phyloP scores from a whole-genome alignment of 2,888 invertebrate genomes.

The Nomada goodeniana region DNA sequence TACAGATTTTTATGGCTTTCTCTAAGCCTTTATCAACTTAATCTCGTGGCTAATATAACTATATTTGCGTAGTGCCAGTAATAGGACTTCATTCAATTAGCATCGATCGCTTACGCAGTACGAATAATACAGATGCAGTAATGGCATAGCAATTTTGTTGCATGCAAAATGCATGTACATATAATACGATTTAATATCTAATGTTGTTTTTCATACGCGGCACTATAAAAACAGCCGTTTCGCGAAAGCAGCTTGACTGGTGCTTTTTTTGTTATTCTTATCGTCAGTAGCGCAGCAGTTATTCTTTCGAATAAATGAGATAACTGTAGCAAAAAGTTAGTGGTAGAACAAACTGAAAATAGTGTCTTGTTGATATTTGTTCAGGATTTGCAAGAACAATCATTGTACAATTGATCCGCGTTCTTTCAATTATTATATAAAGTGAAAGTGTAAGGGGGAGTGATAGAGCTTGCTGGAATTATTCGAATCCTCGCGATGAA shows the following conservation, averaged over 20 bases:
- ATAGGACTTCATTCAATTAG: not conserved
- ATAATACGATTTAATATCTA: slow-evolving; percentile 25
- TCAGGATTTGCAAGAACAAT: not conserved
- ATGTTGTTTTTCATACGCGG: slow-evolving; percentile 6
- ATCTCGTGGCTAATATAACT: not conserved
- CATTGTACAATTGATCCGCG: too few species aligned
- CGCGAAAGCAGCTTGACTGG: not conserved
- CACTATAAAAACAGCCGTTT: not conserved
- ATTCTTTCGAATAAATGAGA: not conserved
- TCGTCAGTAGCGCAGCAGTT: not conserved
- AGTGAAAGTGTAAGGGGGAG: too few species aligned
- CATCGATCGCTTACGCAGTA: not conserved
- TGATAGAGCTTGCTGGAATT: not conserved
- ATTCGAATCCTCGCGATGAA: not conserved
- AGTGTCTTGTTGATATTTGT: not conserved
- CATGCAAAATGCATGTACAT: not conserved
- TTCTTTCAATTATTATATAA: too few species aligned
- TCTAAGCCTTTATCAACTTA: not conserved
- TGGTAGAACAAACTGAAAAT: not conserved
- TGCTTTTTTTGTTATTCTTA: not conserved
- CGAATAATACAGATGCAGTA: not conserved
- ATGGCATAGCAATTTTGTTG: slow-evolving; percentile 6
- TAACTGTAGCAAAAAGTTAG: not conserved
- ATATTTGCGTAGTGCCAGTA: not conserved
- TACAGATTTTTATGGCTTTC: slow-evolving; percentile 16